Base-by-base conservation (phyloP, 2,888 invertebrate genomes). In the Actias luna region DNA sequence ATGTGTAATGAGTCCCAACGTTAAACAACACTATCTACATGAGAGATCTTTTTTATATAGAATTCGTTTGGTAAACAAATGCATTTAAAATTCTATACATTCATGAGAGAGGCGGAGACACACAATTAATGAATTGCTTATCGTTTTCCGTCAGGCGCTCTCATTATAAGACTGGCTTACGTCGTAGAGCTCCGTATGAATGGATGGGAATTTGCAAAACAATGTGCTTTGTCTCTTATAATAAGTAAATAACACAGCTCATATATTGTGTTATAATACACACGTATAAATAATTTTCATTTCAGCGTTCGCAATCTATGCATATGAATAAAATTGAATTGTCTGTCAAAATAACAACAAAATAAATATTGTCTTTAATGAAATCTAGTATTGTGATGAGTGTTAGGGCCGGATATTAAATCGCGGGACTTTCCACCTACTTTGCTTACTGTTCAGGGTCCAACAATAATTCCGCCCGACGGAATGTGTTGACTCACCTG, bases 131-230 rank as follows among this genome's bases (percentile, higher is more conserved):
- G 70, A 67, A 69, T 78, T 77, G 78, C 81, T 78, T 84, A 84
- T 84, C 84, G 69, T 62, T 52, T 62, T 63, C 63, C 67, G 75
- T 64, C 84, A 84, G 85, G 85, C 82, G 80, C 73, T 75, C 64
- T 69, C 63, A 50, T 66, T 67, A 74, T 72, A 73, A 73, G 64
- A 31, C 55, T 59, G 59, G 27, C 57, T 12, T 31, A 18, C 22
- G 25, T n/a, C 31, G 29, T 31, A 63, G 7, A 42, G 39, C 33
- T 57, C n/a, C 12, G 31, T 52, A 29, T 52, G 59, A 36, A 55
- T 63, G 59, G 29, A 52, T 59, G 31, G 50, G 42, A 63, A 59
- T 63, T 59, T 52, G 36, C 59, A 55, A 52, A 63, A 63, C 63
- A 63, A 60, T 63, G 55, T 25, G 46, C 63, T 55, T 63, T 59